Percentiles rank a stretch among this genome's conserved stretches.
These are phyloP conservation scores for Trachelus tabidus DNA, from an alignment of 2,888 invertebrate species.

Conservation along the genomic window DNA sequence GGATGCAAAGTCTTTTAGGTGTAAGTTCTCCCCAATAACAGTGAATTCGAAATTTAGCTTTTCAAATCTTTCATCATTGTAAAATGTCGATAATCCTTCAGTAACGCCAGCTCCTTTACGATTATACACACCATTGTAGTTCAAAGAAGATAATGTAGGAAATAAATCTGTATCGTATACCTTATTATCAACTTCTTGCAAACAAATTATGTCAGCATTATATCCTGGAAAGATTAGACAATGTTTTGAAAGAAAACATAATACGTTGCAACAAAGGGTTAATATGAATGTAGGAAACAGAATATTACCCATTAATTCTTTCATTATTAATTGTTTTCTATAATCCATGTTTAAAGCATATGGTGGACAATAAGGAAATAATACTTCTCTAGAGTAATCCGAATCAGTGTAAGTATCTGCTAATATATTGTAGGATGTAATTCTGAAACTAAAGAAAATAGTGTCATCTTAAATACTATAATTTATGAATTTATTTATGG, in stretches of 20 bases:
- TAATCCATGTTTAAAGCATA: conserved; percentile 87
- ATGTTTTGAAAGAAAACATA: conserved; percentile 6
- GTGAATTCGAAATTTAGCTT: conserved; percentile 70
- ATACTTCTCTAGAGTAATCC: conserved; percentile 76
- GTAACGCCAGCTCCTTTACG: conserved; percentile 79
- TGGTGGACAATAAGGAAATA: conserved; percentile 88
- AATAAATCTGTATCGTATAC: conserved; percentile 77
- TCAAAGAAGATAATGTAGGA: conserved; percentile 70
- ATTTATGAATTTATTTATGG: too few relatives aligned
- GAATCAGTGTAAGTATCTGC: conserved; percentile 93
- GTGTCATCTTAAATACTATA: too few relatives aligned
- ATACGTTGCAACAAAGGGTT: not conserved
- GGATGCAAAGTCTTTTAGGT: conserved; percentile 68
- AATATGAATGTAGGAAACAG: too few relatives aligned
- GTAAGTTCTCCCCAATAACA: conserved; percentile 72
- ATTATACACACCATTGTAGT: conserved; percentile 73
- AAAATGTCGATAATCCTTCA: conserved; percentile 88
- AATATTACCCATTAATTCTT: conserved; percentile 79
- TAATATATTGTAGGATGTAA: conserved; percentile 90
- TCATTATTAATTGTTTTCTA: conserved; percentile 84
- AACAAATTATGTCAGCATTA: conserved; percentile 88
- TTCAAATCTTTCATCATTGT: conserved; percentile 76
- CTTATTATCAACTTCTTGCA: conserved; percentile 92
- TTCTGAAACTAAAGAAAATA: conserved; percentile 74
- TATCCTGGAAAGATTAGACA: conserved; percentile 72